Evolutionary conservation across 2,113 vertebrate species (phyloP).

Genomic region (Octodon degus): DNA sequence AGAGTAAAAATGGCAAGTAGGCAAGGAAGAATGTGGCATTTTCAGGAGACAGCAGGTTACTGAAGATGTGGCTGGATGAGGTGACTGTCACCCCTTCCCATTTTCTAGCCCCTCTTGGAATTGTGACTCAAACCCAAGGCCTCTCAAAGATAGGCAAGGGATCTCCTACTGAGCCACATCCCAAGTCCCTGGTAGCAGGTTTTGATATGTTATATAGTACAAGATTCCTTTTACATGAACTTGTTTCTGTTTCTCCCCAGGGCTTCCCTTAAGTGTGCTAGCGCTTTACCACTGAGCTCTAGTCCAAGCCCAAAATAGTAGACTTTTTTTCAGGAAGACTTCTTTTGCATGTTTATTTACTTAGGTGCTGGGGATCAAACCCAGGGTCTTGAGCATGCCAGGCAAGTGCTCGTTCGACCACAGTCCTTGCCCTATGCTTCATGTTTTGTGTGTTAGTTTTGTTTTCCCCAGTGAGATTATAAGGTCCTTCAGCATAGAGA

Average conservation of each 20-base stretch:
- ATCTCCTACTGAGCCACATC: neutral
- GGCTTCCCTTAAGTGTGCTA: neutral
- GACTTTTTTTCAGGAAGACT: neutral
- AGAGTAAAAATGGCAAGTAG: neutral
- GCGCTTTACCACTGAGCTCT: neutral
- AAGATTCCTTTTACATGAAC: neutral
- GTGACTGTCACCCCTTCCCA: neutral
- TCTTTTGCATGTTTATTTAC: neutral
- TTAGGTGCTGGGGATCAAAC: neutral
- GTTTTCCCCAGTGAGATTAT: neutral
- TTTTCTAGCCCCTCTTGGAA: neutral
- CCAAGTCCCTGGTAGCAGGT: neutral
- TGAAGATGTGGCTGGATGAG: neutral
- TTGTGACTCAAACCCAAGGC: neutral
- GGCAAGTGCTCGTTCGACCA: neutral
- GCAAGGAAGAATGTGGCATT: neutral
- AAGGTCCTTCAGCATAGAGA: neutral
- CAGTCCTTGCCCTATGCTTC: neutral
- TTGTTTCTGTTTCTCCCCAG: no score
- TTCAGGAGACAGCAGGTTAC: neutral
- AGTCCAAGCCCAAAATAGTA: neutral
- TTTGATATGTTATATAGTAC: neutral
- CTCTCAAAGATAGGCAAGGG: neutral
- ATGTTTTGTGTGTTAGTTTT: conserved; percentile 4
- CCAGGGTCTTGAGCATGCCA: neutral